Base-by-base conservation (phyloP, 2,113 vertebrate species). In the Rattus rattus region DNA sequence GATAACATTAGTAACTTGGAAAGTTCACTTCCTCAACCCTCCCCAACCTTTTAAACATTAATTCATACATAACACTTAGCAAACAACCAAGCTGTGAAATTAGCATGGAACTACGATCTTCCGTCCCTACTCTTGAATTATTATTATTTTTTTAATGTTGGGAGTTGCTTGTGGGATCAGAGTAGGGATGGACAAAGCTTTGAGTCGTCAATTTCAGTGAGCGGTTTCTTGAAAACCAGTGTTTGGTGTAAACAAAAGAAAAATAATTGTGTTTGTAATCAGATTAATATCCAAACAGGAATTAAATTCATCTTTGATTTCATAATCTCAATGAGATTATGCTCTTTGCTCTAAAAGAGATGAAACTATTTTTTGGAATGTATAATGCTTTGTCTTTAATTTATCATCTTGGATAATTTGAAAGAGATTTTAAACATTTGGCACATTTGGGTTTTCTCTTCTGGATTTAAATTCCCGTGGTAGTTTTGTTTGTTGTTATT, bases 91-190 rank as follows among this genome's bases (percentile, higher is more conserved):
- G 33, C 65, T 94, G 85, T 89, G 91, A 80, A 96, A 95, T 96
- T 94, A 94, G 93, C 92, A 80, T 87, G 90, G 96, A 94, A 95
- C 92, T 79, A 83, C 14, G 79, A 73, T 65, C 91, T 96, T 85
- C 10, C 12, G 79, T 63, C 79, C 43, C 52, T 75, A 73, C 84
- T 26, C 84, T 96, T 94, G 92, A 90, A 90, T 95, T 95, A 63
- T 59, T 94, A 92, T 76, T 93, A 95, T 13, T 69, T 69, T 69
- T 36, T 33, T 33, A 54, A 54, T 93, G 77, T 91, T 88, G 94
- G 97, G 77, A 94, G 90, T 75, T 91, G 84, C 80, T 67, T 75
- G 56, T 90, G 69, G 70, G 94, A 59, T 61, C 33, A n/a, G 76
- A 52, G 43, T 33, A 88, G 84, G 73, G 75, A 20, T 90, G 86